Base-by-base conservation (phyloP, 2,888 invertebrate species). In the Antheraea yamamai region DNA sequence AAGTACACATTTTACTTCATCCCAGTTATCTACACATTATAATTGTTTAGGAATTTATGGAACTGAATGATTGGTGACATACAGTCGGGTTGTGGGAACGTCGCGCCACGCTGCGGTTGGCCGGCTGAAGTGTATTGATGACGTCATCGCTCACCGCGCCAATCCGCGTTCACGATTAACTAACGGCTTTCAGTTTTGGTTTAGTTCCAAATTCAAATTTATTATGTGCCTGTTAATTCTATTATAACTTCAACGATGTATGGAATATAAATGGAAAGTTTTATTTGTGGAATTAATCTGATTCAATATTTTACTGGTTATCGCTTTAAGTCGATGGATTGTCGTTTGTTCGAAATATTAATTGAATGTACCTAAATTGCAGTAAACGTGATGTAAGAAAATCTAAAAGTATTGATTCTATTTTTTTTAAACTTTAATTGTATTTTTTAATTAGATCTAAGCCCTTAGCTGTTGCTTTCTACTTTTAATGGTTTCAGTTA, bases 131-230 rank as follows among this genome's bases (percentile, higher is more conserved):
- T 81, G 82, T 89, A 93, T 92, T 90, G 89, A 94, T 93, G 91
- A 91, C 90, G 91, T 92, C 93, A 94, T 93, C 88, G 85, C 86
- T 94, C 91, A 92, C 80, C 85, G 81, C 86, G 87, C 93, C 92
- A 93, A 92, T 92, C 91, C 88, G 87, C 86, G 85, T 83, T 78
- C 83, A 82, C 80, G 78, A 83, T 85, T 70, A 39, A 70, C 85
- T 86, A 89, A 91, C 90, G 88, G 92, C 92, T 92, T 89, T 89
- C 87, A 93, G 91, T 92, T 92, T 85, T 84, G 89, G 91, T 88
- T 88, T 83, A 91, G 90, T 91, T 91, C 83, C 81, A 84, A 91
- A 89, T 91, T 90, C 89, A 78, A 89, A 91, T 91, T 91, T 89
- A 89, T 91, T 85, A 89, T 78, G 77, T 39, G 20, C 20, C n/a